Base-by-base conservation (phyloP, 2,888 invertebrate genomes). In the Pyrgus malvae region DNA sequence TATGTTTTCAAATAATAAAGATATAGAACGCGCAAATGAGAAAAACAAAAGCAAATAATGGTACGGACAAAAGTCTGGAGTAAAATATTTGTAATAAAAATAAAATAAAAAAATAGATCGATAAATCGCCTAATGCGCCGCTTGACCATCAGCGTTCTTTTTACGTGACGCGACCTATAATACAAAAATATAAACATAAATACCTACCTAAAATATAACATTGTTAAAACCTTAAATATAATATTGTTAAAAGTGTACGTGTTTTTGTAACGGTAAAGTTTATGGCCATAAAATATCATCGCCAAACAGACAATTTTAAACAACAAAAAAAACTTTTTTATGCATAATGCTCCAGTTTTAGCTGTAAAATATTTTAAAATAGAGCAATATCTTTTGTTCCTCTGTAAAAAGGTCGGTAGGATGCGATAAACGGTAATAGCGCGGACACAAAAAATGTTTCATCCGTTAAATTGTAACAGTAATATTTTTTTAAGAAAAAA, bases 401-500 rank as follows among this genome's bases (percentile, higher is more conserved):
- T 62, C 69, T 71, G 74, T 48, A 57, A 60, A 60, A 59, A 48
- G 49, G 55, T 48, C 57, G 55, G 44, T 57, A 57, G 57, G 59
- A 56, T 55, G 63, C 60, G 66, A 61, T 65, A 60, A 55, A 62
- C 54, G 63, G 49, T 41, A 56, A 59, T 59, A 5, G 65, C 67
- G 16, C 2, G 27, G 23, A 4, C 3, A 42, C 25, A 35, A 25
- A 74, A 74, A 77, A 70, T 65, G 66, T 67, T 29, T 60, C 58
- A 57, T 64, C 79, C 74, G 79, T 81, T 83, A 83, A 80, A 68
- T 79, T 82, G 77, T 81, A 80, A 77, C 80, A 81, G 77, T 63
- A 16, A 19, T 6, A 3, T 67, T 74, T 69, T 66, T 64, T 67
- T 64, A 55, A 59, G 33, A 58, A 29, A 8, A 5, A 14, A 33